A percentile compares a stretch with the other conserved stretches of the same genome.
Evolutionary conservation across 1,140 invertebrate genomes (phyloP).

Genomic region (Bombus fervidus): DNA sequence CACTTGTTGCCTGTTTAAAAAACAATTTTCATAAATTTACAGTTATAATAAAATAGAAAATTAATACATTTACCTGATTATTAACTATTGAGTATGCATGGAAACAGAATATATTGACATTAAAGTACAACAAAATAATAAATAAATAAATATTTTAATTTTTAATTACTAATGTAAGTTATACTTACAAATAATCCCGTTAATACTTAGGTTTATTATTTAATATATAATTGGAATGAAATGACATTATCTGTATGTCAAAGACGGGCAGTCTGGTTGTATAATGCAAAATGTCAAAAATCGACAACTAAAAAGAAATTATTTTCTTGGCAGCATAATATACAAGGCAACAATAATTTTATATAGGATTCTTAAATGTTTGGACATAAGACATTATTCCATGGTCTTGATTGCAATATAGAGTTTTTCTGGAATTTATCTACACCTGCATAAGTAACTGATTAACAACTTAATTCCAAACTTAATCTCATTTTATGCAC

Average conservation of each 20-base stretch:
- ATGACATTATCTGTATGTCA: slow-evolving; percentile 52
- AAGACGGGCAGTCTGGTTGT: slow-evolving; percentile 62
- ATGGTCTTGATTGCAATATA: slow-evolving; percentile 31
- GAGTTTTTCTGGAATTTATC: slow-evolving; percentile 11
- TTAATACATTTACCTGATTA: slow-evolving; percentile 20
- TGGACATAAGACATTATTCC: slow-evolving; percentile 47
- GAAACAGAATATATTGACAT: slow-evolving; percentile 48
- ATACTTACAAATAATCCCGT: slow-evolving; percentile 60
- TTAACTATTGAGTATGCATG: slow-evolving; percentile 49
- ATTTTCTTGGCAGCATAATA: slow-evolving; percentile 70
- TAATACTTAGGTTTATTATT: slow-evolving; percentile 59
- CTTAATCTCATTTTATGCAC: slow-evolving; percentile 37
- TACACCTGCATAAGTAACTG: not conserved
- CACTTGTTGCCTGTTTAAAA: not conserved
- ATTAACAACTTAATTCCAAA: slow-evolving; percentile 38
- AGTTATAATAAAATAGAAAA: not conserved
- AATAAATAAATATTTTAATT: slow-evolving; percentile 54
- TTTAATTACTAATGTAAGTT: slow-evolving; percentile 57
- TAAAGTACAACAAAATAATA: slow-evolving; percentile 61
- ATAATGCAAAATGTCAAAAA: slow-evolving; percentile 55
- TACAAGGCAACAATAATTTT: slow-evolving; percentile 73
- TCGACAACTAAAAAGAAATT: slow-evolving; percentile 57
- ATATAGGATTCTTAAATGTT: slow-evolving; percentile 64
- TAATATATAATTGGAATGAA: slow-evolving; percentile 66
- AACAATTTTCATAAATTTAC: not conserved